Evolutionary conservation across 2,797 vertebrate genomes (phyloP), one percentile per base, ranked within the genome.

Genomic region (Molothrus aeneus): DNA sequence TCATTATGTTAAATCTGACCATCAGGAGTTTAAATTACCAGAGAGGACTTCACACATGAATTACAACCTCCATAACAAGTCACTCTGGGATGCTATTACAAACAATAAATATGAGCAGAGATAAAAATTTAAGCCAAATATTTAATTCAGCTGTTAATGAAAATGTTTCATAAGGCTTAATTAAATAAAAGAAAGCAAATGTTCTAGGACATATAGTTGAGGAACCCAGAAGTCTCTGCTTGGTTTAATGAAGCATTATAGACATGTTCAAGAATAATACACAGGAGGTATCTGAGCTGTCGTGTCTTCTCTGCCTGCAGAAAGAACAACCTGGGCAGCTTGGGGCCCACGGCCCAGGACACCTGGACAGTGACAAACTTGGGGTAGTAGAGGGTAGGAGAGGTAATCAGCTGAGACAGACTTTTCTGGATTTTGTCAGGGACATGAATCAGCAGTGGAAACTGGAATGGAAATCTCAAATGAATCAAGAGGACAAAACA

Each of bases 311-410:
- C 53, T 47, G 32, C 16, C 64, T 65, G 22, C 54, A 80, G n/a
- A 51, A 16, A 60, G 28, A 69, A 40, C 29, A 47, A 1, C 17
- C 26, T 3, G 36, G 18, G 8, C 26, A 38, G 1, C 1, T 2
- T 78, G 53, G n/a, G 36, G 15, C 11, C 48, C 20, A 42, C 17
- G 18, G 4, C 11, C 26, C 34, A 87, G 50, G 43, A 79, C 54
- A 65, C 19, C 29, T 10, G 19, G 50, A 45, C 32, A 45, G 38
- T 0, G 1, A 61, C 56, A 82, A 36, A 21, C 47, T 31, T 5
- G 2, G 28, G 4, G 9, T 26, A 61, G 16, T 7, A 21, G 45
- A 54, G 20, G 7, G 8, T 6, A 51, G 60, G 47, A 85, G 10
- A 16, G 21, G 17, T 64, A 34, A 64, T 48, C 34, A 82, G 3